Percentiles rank a stretch among this genome's conserved stretches.
Evolutionary conservation across 1,140 invertebrate species (phyloP).

Genomic region (Brachionus rubens): DNA sequence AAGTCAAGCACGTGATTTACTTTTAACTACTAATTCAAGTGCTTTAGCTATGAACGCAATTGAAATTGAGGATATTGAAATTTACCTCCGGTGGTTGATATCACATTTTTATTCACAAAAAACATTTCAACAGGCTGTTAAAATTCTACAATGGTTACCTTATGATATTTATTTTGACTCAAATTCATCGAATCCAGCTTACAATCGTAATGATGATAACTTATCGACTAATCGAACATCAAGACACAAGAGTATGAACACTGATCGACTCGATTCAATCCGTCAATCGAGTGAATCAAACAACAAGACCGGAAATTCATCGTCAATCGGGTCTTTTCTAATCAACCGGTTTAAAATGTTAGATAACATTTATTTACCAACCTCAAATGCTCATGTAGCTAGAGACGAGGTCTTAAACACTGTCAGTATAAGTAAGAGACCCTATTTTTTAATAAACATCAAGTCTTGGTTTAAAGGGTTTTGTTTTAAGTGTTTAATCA

Average conservation of each 20-base stretch:
- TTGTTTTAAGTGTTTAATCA: conserved; percentile 41
- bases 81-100: conserved; percentile 57
- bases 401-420: conserved; percentile 40
- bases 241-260: not conserved
- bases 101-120: conserved; percentile 56
- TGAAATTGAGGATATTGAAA: conserved; percentile 56
- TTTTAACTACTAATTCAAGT: conserved; percentile 50
- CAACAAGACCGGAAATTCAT: not conserved
- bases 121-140: conserved; percentile 55
- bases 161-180: conserved; percentile 33
- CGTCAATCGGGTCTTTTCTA: not conserved
- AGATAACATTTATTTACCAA: conserved; percentile 30
- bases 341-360: not conserved
- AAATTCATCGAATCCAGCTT: conserved; percentile 14
- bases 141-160: conserved; percentile 50
- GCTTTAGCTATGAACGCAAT: conserved; percentile 47
- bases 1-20: conserved; percentile 51
- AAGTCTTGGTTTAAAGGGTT: not conserved
- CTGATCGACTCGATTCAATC: not conserved
- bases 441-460: not conserved
- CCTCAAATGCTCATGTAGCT: conserved; percentile 16
- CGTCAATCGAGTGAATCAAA: not conserved
- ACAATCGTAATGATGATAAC: not conserved
- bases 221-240: not conserved
- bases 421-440: conserved; percentile 16